Percentiles rank a stretch among this genome's conserved stretches.
Conservation (phyloP, 2,888 invertebrate genomes). For the Nomada ruficornis region DNA sequence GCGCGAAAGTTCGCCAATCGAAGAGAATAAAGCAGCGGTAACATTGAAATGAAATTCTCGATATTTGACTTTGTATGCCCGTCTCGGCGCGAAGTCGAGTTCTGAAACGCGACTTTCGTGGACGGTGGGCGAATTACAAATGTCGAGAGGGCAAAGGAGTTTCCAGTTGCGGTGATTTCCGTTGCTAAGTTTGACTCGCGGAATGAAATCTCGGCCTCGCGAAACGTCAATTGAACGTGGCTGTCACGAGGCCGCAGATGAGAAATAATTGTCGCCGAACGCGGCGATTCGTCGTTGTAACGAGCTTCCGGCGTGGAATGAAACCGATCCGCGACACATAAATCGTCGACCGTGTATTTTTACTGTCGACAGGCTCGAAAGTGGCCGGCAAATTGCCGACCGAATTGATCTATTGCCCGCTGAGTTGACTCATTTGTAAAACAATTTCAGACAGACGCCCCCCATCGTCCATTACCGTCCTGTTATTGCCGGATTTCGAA, state of each 20-base stretch:
- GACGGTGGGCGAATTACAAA: conserved; percentile 58
- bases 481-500: conserved; percentile 43
- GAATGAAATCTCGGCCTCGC: conserved; percentile 22
- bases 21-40: conserved; percentile 32
- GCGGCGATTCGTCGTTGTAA: conserved; percentile 22
- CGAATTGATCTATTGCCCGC: conserved; percentile 54
- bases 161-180: conserved; percentile 38
- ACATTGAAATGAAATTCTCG: conserved; percentile 63
- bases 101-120: conserved; percentile 41
- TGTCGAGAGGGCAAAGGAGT: conserved; percentile 35
- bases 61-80: conserved; percentile 62
- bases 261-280: conserved; percentile 50
- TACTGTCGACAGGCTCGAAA: conserved; percentile 31
- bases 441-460: conserved; percentile 50
- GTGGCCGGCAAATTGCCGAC: conserved; percentile 46
- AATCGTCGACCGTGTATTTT: conserved; percentile 39
- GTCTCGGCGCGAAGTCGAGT: conserved; percentile 19
- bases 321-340: conserved; percentile 36
- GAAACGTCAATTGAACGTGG: conserved; percentile 41
- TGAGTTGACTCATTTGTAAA: conserved; percentile 59
- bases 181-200: conserved; percentile 34
- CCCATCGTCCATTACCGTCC: conserved; percentile 46
- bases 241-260: not conserved
- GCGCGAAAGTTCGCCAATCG: conserved; percentile 31
- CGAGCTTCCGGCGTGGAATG: conserved; percentile 23